phyloP scores from a whole-genome alignment of 2,888 invertebrate genomes.

The Limnephilus rhombicus region DNA sequence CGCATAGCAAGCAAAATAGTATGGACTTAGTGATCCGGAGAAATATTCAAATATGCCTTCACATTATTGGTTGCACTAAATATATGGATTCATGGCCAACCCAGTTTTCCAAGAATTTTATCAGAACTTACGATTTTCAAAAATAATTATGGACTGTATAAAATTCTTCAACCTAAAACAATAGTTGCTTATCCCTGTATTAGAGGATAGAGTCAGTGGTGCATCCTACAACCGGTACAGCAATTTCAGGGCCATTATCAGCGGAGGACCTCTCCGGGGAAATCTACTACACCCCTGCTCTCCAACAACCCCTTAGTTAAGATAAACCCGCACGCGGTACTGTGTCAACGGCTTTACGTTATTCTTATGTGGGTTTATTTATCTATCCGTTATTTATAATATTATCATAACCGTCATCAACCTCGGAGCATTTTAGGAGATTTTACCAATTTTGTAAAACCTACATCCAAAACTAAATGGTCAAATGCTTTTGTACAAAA shows the following conservation, averaged over 20 bases:
- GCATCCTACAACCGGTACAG: conserved; percentile 45
- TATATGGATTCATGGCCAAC: no score
- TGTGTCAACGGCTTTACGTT: background rate
- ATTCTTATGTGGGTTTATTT: background rate
- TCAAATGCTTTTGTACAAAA: no score
- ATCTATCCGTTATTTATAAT: background rate
- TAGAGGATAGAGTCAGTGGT: background rate
- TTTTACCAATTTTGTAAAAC: no score
- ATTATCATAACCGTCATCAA: background rate
- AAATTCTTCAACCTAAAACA: background rate
- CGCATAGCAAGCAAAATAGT: no score
- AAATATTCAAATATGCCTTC: no score
- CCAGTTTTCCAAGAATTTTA: no score
- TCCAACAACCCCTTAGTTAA: conserved; percentile 8
- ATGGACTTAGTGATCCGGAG: no score
- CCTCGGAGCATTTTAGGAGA: background rate
- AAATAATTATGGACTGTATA: no score
- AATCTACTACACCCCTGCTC: conserved; percentile 51
- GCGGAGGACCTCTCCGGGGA: conserved; percentile 57
- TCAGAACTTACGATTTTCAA: no score
- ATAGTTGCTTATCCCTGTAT: background rate
- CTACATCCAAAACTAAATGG: no score
- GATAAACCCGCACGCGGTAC: background rate
- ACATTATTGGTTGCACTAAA: no score
- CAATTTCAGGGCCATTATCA: conserved; percentile 59